Base-by-base conservation (phyloP, 2,797 vertebrate genomes). In the Melanogrammus aeglefinus region DNA sequence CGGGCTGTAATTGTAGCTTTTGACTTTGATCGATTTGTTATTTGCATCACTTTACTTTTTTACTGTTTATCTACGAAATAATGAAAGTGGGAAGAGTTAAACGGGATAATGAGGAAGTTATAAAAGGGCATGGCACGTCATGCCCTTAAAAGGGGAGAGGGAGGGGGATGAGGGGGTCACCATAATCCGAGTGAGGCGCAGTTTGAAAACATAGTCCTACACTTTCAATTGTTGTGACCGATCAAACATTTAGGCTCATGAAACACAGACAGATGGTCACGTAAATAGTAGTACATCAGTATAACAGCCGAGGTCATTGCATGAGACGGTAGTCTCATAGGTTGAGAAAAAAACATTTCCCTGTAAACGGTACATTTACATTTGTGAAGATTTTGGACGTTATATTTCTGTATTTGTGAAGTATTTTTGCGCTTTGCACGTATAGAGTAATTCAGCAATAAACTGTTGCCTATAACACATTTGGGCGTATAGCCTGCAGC, bases 221-320 rank as follows among this genome's bases (percentile, higher is more conserved):
- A 73, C n/a, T 75, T 74, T 81, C 75, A 27, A 69, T 27, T 69
- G 24, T 69, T 69, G 63, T 29, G n/a, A 69, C n/a, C 63, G n/a
- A n/a, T 63, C 57, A 63, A 21, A n/a, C 57, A 27, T 91, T 91
- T 82, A 87, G 87, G 84, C 88, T 90, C 88, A 84, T 83, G 73
- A 88, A 91, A 69, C 63, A 69, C 63, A 69, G 6, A 21, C 18
- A 21, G 4, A 27, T 27, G 3, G 57, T 8, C 57, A 69, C 27
- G n/a, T 69, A 27, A 69, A 63, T 9, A 24, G 57, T 63, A 63
- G 57, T 24, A 24, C 21, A 63, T 63, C 57, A 63, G 57, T 24
- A 21, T 21, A 57, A 57, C 47, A 1, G 18, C 47, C 41, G 12
- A 44, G 18, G 47, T 57, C 47, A 57, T 7, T 44, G 6, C 47